Evolutionary conservation across 1,140 invertebrate genomes (phyloP).

Genomic region (Platorchestia sp.): DNA sequence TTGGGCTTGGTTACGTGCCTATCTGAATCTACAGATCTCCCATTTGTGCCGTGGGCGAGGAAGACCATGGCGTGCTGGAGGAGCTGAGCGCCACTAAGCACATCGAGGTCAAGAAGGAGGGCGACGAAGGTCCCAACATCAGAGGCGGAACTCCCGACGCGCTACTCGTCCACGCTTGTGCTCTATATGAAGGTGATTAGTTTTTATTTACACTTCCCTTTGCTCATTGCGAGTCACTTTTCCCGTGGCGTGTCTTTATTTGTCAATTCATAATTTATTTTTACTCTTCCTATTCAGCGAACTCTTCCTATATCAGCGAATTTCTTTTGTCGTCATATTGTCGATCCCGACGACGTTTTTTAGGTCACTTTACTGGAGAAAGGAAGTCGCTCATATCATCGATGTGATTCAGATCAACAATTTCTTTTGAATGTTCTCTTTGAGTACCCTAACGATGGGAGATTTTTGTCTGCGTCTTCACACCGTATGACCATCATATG

Average conservation of each 20-base stretch:
- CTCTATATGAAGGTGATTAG: background rate
- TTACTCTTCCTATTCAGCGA: background rate
- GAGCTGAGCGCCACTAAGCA: background rate
- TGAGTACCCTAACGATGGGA: background rate
- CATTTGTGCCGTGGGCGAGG: background rate
- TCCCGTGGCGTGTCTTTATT: too few relatives aligned
- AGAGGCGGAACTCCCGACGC: constrained; percentile 11
- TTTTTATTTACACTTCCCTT: background rate
- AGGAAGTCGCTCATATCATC: background rate
- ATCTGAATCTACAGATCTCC: background rate
- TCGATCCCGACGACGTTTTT: background rate
- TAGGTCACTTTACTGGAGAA: background rate
- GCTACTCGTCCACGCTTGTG: constrained; percentile 10
- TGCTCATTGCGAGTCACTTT: too few relatives aligned
- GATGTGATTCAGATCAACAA: background rate
- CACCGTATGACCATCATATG: too few relatives aligned
- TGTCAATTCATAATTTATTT: too few relatives aligned
- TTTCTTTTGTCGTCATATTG: background rate
- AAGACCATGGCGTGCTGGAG: constrained; percentile 7
- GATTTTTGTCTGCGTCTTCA: background rate
- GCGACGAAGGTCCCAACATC: background rate
- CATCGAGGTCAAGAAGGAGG: background rate
- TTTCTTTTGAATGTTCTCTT: background rate
- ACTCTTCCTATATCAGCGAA: background rate
- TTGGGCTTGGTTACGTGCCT: background rate